Evolutionary conservation across 1,140 invertebrate species (phyloP).

Genomic region (Leptoteleia sp.): DNA sequence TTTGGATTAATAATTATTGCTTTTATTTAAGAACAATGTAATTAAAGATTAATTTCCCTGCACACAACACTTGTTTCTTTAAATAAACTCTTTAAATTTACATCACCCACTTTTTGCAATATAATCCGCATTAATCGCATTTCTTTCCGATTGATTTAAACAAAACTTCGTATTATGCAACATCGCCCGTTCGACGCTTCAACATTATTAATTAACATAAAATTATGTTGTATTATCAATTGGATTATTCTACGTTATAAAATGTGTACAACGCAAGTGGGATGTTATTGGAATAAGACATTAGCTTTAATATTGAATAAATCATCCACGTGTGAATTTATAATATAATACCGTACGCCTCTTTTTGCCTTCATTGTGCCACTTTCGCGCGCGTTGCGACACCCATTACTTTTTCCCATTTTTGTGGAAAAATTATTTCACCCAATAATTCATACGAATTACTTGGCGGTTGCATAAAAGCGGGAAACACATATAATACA

Average conservation of each 20-base stretch:
- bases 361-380: slow-evolving; percentile 39
- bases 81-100: no score
- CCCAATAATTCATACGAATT: slow-evolving; percentile 7
- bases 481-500: background rate
- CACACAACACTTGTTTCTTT: no score
- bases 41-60: no score
- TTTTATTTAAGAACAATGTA: no score
- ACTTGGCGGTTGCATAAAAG: background rate
- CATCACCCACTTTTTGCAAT: no score
- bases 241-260: slow-evolving; percentile 10
- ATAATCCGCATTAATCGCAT: no score
- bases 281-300: slow-evolving; percentile 31
- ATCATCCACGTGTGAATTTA: slow-evolving; percentile 37
- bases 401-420: slow-evolving; percentile 14
- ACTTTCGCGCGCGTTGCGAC: slow-evolving; percentile 23
- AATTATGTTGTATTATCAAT: slow-evolving; percentile 10
- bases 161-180: background rate
- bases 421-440: slow-evolving; percentile 20
- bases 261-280: slow-evolving; percentile 12
- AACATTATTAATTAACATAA: slow-evolving; percentile 1
- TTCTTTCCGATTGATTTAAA: slow-evolving; percentile 1
- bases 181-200: background rate
- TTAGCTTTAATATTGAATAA: slow-evolving; percentile 44
- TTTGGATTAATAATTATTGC: no score
- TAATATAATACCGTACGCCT: slow-evolving; percentile 31